Conservation (phyloP, 2,113 vertebrate genomes). For the Gobiocypris rarus region DNA sequence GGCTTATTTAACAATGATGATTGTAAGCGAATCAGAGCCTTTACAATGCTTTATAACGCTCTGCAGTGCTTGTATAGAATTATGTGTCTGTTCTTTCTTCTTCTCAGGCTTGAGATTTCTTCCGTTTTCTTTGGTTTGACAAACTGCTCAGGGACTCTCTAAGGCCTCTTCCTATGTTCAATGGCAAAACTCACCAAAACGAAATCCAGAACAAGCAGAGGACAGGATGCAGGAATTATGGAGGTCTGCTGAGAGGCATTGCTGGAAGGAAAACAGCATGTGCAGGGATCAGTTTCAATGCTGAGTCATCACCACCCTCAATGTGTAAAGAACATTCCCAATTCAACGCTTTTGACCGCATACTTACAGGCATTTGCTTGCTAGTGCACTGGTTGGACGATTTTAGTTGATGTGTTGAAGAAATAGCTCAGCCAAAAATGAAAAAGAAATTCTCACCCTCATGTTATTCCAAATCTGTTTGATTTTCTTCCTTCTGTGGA, state of each 20-base stretch:
- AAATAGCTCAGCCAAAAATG: background rate
- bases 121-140: conserved; percentile 34
- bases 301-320: conserved; percentile 20
- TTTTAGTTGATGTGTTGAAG: background rate
- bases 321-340: background rate
- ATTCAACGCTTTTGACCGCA: background rate
- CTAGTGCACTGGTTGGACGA: background rate
- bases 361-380: background rate
- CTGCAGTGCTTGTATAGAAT: conserved; percentile 24
- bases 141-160: conserved; percentile 41
- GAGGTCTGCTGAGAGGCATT: conserved; percentile 19
- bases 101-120: conserved; percentile 48
- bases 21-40: conserved; percentile 48
- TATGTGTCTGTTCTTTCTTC: conserved; percentile 42
- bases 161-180: conserved; percentile 24
- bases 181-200: background rate
- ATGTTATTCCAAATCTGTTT: background rate
- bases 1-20: conserved; percentile 32
- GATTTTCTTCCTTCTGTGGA: background rate
- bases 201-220: conserved; percentile 32
- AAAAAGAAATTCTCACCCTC: background rate
- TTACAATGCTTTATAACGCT: conserved; percentile 23
- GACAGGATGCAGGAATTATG: conserved; percentile 18
- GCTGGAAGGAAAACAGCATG: conserved; percentile 23
- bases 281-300: conserved; percentile 34